Conservation (phyloP, 2,797 vertebrate species). For the Mycteria americana region DNA sequence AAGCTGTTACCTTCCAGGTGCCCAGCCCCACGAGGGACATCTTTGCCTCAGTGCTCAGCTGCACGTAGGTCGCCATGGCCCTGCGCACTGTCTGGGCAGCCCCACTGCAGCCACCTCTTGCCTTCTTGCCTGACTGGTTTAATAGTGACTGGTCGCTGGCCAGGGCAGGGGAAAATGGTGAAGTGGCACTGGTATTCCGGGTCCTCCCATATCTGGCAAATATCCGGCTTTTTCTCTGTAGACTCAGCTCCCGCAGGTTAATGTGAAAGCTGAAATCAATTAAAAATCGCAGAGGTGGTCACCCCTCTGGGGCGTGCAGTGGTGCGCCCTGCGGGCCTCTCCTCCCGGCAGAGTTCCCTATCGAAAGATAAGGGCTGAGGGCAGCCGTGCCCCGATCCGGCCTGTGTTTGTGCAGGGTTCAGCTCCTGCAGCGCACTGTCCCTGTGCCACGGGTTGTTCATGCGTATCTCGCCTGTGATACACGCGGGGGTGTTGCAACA, state of each 20-base stretch:
- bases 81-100: accelerated
- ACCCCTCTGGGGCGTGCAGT: accelerated
- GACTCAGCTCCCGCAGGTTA: background rate
- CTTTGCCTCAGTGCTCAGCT: conserved; percentile 60
- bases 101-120: accelerated
- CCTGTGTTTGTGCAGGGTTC: background rate
- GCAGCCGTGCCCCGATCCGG: accelerated
- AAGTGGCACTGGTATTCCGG: accelerated
- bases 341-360: background rate
- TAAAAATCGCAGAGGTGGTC: background rate
- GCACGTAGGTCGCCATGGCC: background rate
- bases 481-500: accelerated
- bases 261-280: background rate
- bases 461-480: accelerated
- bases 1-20: conserved; percentile 71
- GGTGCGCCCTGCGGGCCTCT: accelerated
- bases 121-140: background rate
- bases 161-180: background rate
- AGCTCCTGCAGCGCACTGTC: background rate
- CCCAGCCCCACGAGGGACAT: conserved; percentile 73
- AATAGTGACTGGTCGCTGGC: background rate
- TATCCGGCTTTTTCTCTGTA: background rate
- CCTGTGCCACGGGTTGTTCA: accelerated
- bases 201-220: background rate
- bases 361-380: background rate